phyloP scores from a whole-genome alignment of 2,113 vertebrate genomes.

The Dipodomys spectabilis region DNA sequence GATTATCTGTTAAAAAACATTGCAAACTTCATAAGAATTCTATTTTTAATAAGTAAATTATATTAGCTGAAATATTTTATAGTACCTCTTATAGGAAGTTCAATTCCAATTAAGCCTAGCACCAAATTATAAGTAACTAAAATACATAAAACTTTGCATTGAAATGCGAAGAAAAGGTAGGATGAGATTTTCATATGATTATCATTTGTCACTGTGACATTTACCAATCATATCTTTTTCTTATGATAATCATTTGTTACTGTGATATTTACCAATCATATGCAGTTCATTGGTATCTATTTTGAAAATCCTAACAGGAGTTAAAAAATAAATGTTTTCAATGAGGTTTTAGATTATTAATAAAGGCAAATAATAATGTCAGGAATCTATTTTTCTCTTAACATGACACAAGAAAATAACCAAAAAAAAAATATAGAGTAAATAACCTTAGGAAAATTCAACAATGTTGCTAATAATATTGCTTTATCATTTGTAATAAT shows the following conservation, averaged over 20 bases:
- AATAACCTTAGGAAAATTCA: not conserved
- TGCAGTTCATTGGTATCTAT: not conserved
- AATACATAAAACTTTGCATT: slow-evolving; percentile 29
- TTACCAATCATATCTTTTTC: not conserved
- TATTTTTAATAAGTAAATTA: slow-evolving; percentile 49
- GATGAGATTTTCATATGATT: slow-evolving; percentile 4
- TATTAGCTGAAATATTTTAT: not conserved
- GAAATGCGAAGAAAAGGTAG: not conserved
- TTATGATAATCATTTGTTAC: not conserved
- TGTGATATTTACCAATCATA: not conserved
- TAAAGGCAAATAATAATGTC: not conserved
- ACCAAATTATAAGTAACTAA: slow-evolving; percentile 55
- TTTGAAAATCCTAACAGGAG: not conserved
- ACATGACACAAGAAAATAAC: not conserved
- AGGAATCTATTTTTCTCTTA: not conserved
- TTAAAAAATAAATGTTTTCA: too few species aligned
- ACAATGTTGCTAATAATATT: not conserved
- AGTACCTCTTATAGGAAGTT: not conserved
- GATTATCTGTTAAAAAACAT: slow-evolving; percentile 29
- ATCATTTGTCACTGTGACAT: not conserved
- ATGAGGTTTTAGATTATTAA: not conserved
- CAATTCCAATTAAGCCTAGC: not conserved
- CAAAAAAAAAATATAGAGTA: not conserved
- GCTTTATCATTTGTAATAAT: not conserved
- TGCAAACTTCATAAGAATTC: not conserved